Evolutionary conservation across 2,797 vertebrate species (phyloP), one percentile per base, ranked within the genome.

Genomic region (Sitta carolinensis): DNA sequence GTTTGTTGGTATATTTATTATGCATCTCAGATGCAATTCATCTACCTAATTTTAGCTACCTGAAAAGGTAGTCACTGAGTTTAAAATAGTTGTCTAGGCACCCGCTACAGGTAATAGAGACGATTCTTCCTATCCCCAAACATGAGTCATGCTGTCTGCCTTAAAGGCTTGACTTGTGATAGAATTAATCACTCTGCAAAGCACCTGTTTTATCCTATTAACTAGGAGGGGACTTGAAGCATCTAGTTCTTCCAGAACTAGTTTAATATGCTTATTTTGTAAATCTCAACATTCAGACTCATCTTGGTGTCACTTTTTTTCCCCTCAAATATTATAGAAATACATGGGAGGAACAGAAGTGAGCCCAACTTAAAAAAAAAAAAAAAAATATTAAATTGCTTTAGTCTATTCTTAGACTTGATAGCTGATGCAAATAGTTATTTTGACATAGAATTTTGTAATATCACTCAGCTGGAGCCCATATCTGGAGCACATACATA

Each of bases 1-100:
- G 88, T 88, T 95, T 95, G 80, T 94, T 94, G 80, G 34, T 90
- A 19, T 93, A 73, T 96, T 95, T 96, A 73, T 91, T 81, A 89
- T 86, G 55, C 74, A 52, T 91, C 90, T 88, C 51, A 93, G 66
- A 81, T 90, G 90, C n/a, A 93, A 90, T 88, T 91, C 23, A 42
- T 75, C 36, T 81, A 59, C 74, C 82, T 96, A 94, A 96, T 95
- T 95, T 96, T 95, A 95, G 76, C 80, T 91, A 79, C 70, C 80
- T 94, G 76, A 45, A 66, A 91, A 94, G 59, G 80, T 94, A 95
- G 77, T 84, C 47, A 73, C 48, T 66, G 87, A 84, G 79, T 88
- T 94, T 94, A 96, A 95, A 95, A 94, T 91, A 94, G 91, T 91
- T 90, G 80, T 74, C 69, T 86, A 75, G 42, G 79, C 76, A 81